Evolutionary conservation across 2,797 vertebrate species (phyloP), one percentile per base, ranked within the genome.

Genomic region (Gadopsis marmoratus): DNA sequence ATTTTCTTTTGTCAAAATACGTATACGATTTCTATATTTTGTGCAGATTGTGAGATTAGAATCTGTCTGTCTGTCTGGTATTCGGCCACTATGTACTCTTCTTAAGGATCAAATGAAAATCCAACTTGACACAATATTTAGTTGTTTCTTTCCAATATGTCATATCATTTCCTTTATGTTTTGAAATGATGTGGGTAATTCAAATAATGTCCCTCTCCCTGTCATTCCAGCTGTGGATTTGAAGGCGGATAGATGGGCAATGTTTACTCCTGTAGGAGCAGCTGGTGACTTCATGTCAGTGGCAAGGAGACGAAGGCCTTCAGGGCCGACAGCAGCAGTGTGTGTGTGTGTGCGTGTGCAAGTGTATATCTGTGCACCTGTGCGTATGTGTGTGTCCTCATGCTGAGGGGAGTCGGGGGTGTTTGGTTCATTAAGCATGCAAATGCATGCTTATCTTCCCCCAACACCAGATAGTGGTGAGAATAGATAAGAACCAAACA

Each of bases 361-460:
- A 48, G 33, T 41, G n/a, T 62, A 21, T 71, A 33, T 65, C 12
- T 31, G 16, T 39, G 69, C 48, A 54, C 31, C 4, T 9, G 4
- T 73, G 78, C 84, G 64, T 61, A 16, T 85, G 75, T 86, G 82
- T 84, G 86, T 79, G 59, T 89, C 80, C 81, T 78, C 78, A 69
- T 63, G 83, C 85, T 86, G 85, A 88, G 86, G 88, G 86, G 77
- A 88, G 85, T 88, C 19, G 48, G 80, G 87, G 90, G 74, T 88
- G 82, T 87, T 89, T 93, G 88, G 83, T 93, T 95, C 91, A 94
- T 95, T 93, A 93, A 93, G 91, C 86, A 94, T 94, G 93, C 93
- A 96, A 95, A 96, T 95, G 79, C 84, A 85, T 92, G 92, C 94
- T 96, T 95, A 96, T 96, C 94, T 95, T 94, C 88, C 94, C 89